These are phyloP conservation scores for Phodopus roborovskii DNA, from an alignment of 2,113 vertebrate genomes.

Conservation along the genomic window DNA sequence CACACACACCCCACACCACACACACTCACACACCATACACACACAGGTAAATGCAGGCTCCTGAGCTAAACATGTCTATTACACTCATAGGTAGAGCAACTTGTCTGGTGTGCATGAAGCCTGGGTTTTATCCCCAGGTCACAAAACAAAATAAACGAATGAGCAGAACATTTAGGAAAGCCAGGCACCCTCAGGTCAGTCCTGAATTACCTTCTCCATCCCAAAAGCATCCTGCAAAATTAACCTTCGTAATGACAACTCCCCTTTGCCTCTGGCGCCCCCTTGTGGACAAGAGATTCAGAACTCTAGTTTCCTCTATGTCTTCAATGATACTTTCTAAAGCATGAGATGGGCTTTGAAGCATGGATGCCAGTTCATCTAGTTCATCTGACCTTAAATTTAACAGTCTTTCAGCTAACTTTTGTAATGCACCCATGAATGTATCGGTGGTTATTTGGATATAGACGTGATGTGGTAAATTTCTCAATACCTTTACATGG, in stretches of 20 bases:
- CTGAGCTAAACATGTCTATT: background rate
- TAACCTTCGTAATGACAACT: background rate
- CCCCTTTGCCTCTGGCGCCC: slow-evolving; percentile 59
- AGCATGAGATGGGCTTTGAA: background rate
- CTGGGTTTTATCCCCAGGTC: background rate
- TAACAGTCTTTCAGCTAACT: background rate
- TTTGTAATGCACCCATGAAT: too few species aligned
- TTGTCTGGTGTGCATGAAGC: background rate
- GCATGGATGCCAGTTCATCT: background rate
- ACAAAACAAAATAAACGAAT: background rate
- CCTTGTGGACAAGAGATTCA: slow-evolving; percentile 33
- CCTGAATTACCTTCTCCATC: background rate
- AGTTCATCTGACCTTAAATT: background rate
- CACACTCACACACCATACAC: background rate
- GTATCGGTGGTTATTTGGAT: background rate
- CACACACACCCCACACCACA: background rate
- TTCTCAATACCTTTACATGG: background rate
- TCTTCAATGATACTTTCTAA: background rate
- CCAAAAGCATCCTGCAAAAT: background rate
- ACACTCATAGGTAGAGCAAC: background rate
- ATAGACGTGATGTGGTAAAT: background rate
- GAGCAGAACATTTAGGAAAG: background rate
- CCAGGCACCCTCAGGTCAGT: background rate
- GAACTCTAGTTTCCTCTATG: background rate
- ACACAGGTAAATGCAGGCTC: background rate